A percentile compares a stretch with the other conserved stretches of the same genome.
These are phyloP conservation scores for Apodemia zela DNA, from an alignment of 2,888 invertebrate genomes.

Conservation along the genomic window DNA sequence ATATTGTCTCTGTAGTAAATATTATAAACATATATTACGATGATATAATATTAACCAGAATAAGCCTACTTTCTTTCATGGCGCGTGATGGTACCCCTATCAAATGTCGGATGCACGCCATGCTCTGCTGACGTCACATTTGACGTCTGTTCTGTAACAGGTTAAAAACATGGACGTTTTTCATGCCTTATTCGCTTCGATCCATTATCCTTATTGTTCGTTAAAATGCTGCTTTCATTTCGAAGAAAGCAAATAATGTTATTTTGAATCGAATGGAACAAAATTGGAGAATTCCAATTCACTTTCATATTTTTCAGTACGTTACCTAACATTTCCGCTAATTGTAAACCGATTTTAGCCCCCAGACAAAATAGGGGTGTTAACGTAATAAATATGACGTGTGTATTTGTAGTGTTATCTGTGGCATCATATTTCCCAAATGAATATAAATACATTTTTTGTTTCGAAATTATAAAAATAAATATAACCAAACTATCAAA, in stretches of 20 bases:
- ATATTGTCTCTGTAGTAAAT: no score
- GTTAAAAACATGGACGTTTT: slow-evolving; percentile 32
- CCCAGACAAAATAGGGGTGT: no score
- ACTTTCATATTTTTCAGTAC: neutral
- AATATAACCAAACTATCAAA: no score
- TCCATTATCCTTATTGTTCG: slow-evolving; percentile 22
- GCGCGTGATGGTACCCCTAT: slow-evolving; percentile 56
- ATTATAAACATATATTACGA: slow-evolving; percentile 2
- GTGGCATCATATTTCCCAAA: no score
- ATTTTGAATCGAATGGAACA: neutral
- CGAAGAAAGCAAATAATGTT: neutral
- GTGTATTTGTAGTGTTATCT: no score
- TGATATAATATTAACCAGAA: slow-evolving; percentile 20
- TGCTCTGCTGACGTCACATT: slow-evolving; percentile 56
- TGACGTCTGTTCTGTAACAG: slow-evolving; percentile 51
- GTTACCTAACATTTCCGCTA: no score
- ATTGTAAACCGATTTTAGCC: no score
- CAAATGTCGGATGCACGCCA: slow-evolving; percentile 67
- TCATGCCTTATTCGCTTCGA: slow-evolving; percentile 24
- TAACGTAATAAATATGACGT: neutral
- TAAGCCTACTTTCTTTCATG: slow-evolving; percentile 24
- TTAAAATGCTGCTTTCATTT: slow-evolving; percentile 17
- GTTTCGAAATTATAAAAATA: no score
- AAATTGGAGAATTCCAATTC: neutral
- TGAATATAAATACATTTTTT: no score